These are phyloP conservation scores for Aspidiotus rigidus DNA, from an alignment of 2,888 invertebrate genomes.

Conservation along the genomic window DNA sequence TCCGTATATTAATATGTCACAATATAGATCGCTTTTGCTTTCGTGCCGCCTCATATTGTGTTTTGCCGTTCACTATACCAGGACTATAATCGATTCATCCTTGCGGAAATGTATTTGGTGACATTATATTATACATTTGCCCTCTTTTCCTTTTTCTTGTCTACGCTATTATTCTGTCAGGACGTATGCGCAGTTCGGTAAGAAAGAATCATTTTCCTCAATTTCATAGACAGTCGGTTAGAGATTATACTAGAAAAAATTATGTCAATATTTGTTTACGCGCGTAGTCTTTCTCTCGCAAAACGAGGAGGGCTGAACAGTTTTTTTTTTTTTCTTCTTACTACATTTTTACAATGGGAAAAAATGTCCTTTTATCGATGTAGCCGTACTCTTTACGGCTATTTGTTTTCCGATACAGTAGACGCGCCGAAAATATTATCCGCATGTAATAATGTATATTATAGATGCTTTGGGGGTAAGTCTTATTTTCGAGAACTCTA, in stretches of 20 bases:
- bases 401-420: not conserved
- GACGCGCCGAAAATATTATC: too few species aligned
- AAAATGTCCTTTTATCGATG: not conserved
- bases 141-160: too few species aligned
- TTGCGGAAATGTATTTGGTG: slow-evolving; percentile 1
- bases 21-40: too few species aligned
- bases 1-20: too few species aligned
- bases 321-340: not conserved
- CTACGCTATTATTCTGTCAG: too few species aligned
- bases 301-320: not conserved
- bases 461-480: too few species aligned
- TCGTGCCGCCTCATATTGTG: too few species aligned
- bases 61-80: too few species aligned
- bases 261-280: slow-evolving; percentile 20
- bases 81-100: not conserved
- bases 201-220: slow-evolving; percentile 3
- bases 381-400: not conserved
- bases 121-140: not conserved
- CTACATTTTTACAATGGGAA: not conserved
- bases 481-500: too few species aligned
- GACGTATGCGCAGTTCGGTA: not conserved
- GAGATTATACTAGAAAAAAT: slow-evolving; percentile 4
- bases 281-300: not conserved
- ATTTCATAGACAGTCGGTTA: not conserved
- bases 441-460: too few species aligned